These are phyloP conservation scores for Agrochola litura DNA, from an alignment of 2,888 invertebrate species.

Conservation along the genomic window DNA sequence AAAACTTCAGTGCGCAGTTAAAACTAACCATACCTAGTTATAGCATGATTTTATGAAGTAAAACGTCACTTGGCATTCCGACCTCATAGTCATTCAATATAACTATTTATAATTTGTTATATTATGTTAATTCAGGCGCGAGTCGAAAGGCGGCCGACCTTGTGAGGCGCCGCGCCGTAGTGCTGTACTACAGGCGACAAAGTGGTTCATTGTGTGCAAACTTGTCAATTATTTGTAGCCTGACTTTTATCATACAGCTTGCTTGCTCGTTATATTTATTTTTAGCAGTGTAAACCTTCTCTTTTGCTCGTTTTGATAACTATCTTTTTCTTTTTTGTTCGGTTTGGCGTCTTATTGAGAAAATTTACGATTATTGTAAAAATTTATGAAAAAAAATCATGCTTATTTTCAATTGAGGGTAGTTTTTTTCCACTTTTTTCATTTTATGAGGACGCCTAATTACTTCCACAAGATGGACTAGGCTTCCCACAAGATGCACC, in stretches of 20 bases:
- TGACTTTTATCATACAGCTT: conserved; percentile 38
- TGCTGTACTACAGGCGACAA: conserved; percentile 63
- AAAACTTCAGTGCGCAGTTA: conserved; percentile 50
- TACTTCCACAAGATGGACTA: no score
- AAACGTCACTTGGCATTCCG: conserved; percentile 68
- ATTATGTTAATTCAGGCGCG: conserved; percentile 82
- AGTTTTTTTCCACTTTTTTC: no score
- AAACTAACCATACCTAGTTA: conserved; percentile 42
- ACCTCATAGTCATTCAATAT: conserved; percentile 68
- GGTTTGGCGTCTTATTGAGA: no score
- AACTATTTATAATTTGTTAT: conserved; percentile 78
- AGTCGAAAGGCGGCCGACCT: conserved; percentile 87
- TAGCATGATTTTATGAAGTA: conserved; percentile 45
- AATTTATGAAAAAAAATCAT: no score
- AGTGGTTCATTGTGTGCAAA: conserved; percentile 68
- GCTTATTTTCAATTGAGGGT: no score
- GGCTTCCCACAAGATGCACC: no score
- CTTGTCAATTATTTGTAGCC: conserved; percentile 59
- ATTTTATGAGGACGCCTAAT: no score
- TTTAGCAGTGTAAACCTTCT: background rate
- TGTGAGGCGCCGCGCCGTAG: conserved; percentile 79
- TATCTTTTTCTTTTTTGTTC: background rate
- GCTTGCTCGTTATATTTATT: conserved; percentile 24
- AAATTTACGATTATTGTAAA: no score
- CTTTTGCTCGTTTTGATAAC: background rate